phyloP scores from a whole-genome alignment of 2,888 invertebrate species.

The Fragum whitleyi region DNA sequence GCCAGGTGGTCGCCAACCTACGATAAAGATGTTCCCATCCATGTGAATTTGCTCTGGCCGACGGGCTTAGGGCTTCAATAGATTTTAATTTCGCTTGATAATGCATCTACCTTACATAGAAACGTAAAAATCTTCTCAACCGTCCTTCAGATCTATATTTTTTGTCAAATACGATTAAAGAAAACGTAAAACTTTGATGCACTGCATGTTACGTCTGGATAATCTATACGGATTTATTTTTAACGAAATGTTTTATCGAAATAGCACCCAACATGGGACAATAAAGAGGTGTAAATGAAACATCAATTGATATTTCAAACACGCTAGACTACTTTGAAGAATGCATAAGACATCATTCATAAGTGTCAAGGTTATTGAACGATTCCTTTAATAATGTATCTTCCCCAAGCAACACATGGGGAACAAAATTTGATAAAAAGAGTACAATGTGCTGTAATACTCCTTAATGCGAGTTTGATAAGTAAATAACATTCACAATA shows the following conservation, averaged over 20 bases:
- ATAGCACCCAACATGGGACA: neutral
- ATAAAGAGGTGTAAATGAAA: neutral
- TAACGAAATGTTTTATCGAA: neutral
- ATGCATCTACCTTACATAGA: slow-evolving; percentile 3
- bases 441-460: too few relatives aligned
- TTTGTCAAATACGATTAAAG: neutral
- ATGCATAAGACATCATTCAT: neutral
- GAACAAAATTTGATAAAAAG: too few relatives aligned
- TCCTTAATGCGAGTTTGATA: too few relatives aligned
- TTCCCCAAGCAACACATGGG: too few relatives aligned
- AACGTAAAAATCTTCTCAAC: slow-evolving; percentile 12
- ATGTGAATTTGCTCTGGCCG: neutral
- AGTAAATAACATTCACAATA: too few relatives aligned
- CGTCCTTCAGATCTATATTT: neutral
- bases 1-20: too few relatives aligned
- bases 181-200: neutral
- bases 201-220: neutral
- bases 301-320: neutral
- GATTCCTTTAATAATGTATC: too few relatives aligned
- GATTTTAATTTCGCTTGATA: neutral
- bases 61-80: neutral
- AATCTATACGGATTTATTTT: neutral
- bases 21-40: neutral
- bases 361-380: neutral
- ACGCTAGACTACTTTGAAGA: neutral